Conservation (phyloP, 2,797 vertebrate species). For the Protosalanx chinensis region DNA sequence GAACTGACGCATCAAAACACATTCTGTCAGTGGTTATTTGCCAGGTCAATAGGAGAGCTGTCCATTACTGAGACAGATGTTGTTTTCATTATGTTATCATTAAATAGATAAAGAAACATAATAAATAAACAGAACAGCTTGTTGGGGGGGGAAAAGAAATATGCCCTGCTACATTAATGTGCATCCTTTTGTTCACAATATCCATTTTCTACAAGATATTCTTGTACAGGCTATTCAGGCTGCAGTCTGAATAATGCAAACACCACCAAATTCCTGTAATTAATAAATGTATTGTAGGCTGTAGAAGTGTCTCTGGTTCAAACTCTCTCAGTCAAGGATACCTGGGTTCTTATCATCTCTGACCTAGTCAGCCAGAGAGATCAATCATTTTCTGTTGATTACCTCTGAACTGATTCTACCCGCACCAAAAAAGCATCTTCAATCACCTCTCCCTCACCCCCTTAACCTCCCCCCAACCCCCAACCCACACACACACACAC, state of each 20-base stretch:
- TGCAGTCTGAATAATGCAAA: not conserved
- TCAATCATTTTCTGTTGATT: conserved; percentile 17
- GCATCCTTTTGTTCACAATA: not conserved
- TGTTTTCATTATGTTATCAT: conserved; percentile 5
- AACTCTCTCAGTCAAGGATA: conserved; percentile 8
- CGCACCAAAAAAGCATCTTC: not conserved
- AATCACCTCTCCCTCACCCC: not conserved
- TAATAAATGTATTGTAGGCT: not conserved
- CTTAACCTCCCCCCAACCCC: not conserved
- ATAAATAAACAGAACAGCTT: not conserved
- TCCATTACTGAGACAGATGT: conserved; percentile 7
- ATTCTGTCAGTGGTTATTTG: not conserved
- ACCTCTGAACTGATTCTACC: not conserved
- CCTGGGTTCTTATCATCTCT: conserved; percentile 14
- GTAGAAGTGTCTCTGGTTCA: not conserved
- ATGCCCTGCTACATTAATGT: not conserved
- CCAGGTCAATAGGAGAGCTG: not conserved
- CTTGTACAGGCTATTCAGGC: not conserved
- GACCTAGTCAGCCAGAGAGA: conserved; percentile 12
- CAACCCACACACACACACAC: not conserved
- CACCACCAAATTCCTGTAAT: not conserved
- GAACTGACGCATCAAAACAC: not conserved
- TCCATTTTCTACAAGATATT: not conserved
- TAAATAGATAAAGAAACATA: not conserved
- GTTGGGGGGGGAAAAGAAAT: too few relatives aligned